These are phyloP conservation scores for Coregonus suidteri DNA, from an alignment of 2,797 vertebrate genomes.

Conservation along the genomic window DNA sequence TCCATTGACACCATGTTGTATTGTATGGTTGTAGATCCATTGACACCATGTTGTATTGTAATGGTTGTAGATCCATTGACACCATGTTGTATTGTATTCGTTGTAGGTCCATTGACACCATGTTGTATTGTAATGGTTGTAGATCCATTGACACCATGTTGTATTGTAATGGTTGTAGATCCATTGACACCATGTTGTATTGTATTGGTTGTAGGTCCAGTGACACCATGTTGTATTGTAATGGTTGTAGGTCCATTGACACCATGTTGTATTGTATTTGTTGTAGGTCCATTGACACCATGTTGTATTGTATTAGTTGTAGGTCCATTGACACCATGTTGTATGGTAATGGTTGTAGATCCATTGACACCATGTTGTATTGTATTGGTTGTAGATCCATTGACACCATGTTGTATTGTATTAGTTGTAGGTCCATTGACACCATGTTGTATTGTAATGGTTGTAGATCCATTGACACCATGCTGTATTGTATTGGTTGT, in stretches of 20 bases:
- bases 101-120: no score
- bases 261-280: neutral
- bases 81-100: no score
- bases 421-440: conserved; percentile 70
- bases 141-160: no score
- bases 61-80: no score
- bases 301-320: neutral
- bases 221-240: neutral
- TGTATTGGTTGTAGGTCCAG: neutral
- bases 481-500: no score
- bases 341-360: neutral
- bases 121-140: no score
- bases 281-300: neutral
- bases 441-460: no score
- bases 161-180: neutral
- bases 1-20: conserved; percentile 45
- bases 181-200: neutral
- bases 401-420: neutral
- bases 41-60: no score
- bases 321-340: neutral
- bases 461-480: no score
- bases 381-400: neutral
- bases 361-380: neutral
- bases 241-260: neutral
- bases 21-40: no score